Evolutionary conservation across 2,113 vertebrate species (phyloP).

Genomic region (Dendrocopos noguchii): DNA sequence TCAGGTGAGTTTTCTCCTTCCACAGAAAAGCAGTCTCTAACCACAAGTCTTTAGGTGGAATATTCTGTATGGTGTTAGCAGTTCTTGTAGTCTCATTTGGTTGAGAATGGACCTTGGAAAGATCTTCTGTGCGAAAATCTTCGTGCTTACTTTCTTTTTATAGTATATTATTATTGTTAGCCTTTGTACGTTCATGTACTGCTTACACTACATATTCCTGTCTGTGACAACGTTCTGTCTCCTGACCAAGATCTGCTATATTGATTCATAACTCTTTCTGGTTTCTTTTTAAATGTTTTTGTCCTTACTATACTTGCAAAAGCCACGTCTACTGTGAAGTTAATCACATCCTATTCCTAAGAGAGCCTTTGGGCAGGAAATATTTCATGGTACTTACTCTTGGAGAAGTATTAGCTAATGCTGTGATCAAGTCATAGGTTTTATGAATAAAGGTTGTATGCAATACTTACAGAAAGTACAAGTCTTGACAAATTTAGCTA

Average conservation of each 20-base stretch:
- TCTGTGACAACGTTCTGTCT: neutral
- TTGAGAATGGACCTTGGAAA: neutral
- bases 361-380: neutral
- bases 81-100: neutral
- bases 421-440: neutral
- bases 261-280: neutral
- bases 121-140: neutral
- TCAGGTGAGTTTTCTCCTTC: neutral
- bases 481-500: neutral
- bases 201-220: neutral
- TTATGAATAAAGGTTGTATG: neutral
- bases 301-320: neutral
- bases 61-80: neutral
- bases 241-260: slow-evolving; percentile 4
- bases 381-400: neutral
- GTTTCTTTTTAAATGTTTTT: neutral
- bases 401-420: neutral
- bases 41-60: neutral
- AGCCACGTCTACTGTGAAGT: neutral
- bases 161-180: slow-evolving; percentile 3
- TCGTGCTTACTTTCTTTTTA: slow-evolving; percentile 38
- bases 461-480: neutral
- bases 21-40: neutral
- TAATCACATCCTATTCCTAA: neutral
- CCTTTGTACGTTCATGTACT: neutral